Evolutionary conservation across 2,797 vertebrate genomes (phyloP).

Genomic region (Macropus fuliginosus): DNA sequence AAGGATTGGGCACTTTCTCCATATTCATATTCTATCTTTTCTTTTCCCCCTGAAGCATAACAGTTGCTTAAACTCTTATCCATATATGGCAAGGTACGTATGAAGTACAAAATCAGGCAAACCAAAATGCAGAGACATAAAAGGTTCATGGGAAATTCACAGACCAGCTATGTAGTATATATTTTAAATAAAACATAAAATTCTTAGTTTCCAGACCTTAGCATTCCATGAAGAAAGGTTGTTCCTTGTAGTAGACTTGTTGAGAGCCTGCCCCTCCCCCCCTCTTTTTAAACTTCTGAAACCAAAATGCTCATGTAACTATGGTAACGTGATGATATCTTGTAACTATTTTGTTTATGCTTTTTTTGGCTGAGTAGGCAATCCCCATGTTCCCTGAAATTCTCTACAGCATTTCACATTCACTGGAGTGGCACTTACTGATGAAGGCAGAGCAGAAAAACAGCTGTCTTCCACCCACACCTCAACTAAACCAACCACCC

Average conservation of each 20-base stretch:
- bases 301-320: constrained; percentile 57
- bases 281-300: constrained; percentile 51
- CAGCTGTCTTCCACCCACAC: constrained; percentile 42
- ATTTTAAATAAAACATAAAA: constrained; percentile 53
- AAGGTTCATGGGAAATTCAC: constrained; percentile 35
- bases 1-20: constrained; percentile 40
- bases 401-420: constrained; percentile 42
- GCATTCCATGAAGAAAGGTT: not conserved
- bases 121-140: constrained; percentile 42
- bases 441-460: not conserved
- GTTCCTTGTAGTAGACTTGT: constrained; percentile 16
- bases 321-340: constrained; percentile 41
- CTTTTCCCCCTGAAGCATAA: constrained; percentile 32
- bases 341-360: constrained; percentile 58
- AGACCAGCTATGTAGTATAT: not conserved
- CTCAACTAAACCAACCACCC: constrained; percentile 52
- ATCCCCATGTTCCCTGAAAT: constrained; percentile 47
- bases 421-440: not conserved
- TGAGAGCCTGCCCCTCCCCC: not conserved
- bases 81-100: constrained; percentile 42
- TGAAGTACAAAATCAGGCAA: constrained; percentile 29
- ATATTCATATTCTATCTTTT: constrained; percentile 23
- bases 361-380: constrained; percentile 63
- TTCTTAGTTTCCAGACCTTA: constrained; percentile 51
- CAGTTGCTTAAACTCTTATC: constrained; percentile 29